phyloP scores from a whole-genome alignment of 2,888 invertebrate genomes.

The Cabera pusaria region DNA sequence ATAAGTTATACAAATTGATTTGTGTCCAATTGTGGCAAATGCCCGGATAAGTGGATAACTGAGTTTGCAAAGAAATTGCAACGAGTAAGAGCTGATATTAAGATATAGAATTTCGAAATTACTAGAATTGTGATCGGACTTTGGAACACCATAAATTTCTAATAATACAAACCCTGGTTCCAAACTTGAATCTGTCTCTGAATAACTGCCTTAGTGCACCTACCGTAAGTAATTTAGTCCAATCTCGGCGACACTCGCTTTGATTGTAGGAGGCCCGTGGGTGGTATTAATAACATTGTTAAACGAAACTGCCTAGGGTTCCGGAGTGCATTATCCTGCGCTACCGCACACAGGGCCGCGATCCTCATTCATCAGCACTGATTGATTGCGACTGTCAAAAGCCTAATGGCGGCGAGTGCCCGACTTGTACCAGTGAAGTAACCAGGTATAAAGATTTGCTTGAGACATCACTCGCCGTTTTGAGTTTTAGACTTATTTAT shows the following conservation, averaged over 20 bases:
- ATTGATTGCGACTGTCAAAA: constrained; percentile 82
- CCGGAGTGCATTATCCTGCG: constrained; percentile 23
- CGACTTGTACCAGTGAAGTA: constrained; percentile 51
- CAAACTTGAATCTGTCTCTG: too few species aligned
- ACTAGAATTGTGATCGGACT: background rate
- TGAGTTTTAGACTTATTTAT: too few species aligned
- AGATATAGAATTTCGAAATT: too few species aligned
- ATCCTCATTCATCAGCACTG: constrained; percentile 77
- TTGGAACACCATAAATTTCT: constrained; percentile 2
- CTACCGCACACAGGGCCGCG: constrained; percentile 67
- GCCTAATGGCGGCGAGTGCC: constrained; percentile 75
- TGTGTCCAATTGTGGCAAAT: too few species aligned
- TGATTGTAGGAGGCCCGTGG: constrained; percentile 10
- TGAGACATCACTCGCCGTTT: too few species aligned
- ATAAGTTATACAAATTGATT: background rate
- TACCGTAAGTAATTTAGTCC: too few species aligned
- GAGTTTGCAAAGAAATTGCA: too few species aligned
- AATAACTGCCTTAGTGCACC: too few species aligned
- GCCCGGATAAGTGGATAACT: too few species aligned
- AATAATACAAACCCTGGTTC: too few species aligned
- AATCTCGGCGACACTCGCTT: background rate
- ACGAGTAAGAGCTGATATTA: too few species aligned
- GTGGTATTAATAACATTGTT: constrained; percentile 24
- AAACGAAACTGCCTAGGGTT: constrained; percentile 25
- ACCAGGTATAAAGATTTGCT: constrained; percentile 3